These are phyloP conservation scores for Dasyornis broadbenti DNA, from an alignment of 2,113 vertebrate species.

Conservation along the genomic window DNA sequence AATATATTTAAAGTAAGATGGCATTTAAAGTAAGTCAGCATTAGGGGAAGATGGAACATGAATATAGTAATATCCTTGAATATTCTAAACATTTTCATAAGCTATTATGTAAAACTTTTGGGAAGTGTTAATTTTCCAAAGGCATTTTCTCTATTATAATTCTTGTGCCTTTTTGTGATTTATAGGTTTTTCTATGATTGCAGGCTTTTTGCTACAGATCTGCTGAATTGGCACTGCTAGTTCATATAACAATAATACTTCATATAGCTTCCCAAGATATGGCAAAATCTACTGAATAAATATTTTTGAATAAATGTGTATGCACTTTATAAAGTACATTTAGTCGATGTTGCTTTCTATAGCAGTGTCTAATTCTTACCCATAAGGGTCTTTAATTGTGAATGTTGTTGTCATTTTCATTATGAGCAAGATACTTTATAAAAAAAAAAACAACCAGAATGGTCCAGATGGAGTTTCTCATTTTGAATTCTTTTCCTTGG, in stretches of 20 bases:
- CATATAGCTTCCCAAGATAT: neutral
- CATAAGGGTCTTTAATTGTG: neutral
- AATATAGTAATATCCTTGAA: neutral
- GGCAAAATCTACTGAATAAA: neutral
- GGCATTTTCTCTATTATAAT: neutral
- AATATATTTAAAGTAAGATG: neutral
- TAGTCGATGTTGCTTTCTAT: neutral
- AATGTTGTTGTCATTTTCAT: neutral
- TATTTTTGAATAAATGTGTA: neutral
- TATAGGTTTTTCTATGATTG: neutral
- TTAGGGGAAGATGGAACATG: neutral
- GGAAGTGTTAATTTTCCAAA: neutral
- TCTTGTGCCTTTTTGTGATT: neutral
- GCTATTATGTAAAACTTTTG: neutral
- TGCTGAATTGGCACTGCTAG: neutral
- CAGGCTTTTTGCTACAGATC: neutral
- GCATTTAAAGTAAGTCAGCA: neutral
- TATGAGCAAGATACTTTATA: neutral
- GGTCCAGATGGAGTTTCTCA: neutral
- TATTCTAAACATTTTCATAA: neutral
- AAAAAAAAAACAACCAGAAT: neutral
- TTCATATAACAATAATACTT: neutral
- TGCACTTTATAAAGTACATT: neutral
- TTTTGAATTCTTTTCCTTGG: conserved; percentile 8
- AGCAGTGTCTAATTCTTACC: neutral